Evolutionary conservation across 64 coral and sea anemone genomes (phyloP), one percentile per base, ranked within the genome.

Genomic region (Pachyseris speciosa): DNA sequence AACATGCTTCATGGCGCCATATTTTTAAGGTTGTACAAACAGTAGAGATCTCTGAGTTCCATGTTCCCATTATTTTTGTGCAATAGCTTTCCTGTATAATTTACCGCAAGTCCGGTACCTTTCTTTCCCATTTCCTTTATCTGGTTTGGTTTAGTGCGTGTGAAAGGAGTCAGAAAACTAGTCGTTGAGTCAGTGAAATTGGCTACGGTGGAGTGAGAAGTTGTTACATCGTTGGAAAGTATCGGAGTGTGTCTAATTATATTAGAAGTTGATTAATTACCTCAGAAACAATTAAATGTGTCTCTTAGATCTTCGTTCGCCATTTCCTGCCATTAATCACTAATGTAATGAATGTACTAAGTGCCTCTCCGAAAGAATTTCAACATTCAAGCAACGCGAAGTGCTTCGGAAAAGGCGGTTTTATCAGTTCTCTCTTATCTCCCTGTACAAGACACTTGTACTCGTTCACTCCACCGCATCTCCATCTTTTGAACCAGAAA

Each of bases 261-360:
- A 61, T 81, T 81, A 81, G 33, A 61, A 34, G 51, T 81, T 81
- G 52, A 81, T 81, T 81, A 81, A 81, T 81, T 81, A 61, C 77
- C 34, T 20, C 52, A 20, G 34, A n/a, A 59, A 39, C 52, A 81
- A 77, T 55, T 55, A 55, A 81, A 61, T 81, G 51, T 81, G 34
- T 81, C 53, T 81, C 55, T 81, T 81, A 81, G 31, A 26, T 81
- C 50, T 61, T 63, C 53, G 32, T 81, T 40, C 31, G 19, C 77
- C n/a, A 81, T 37, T 81, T 81, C 77, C 77, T 81, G 77, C 52
- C 50, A 81, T 81, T 81, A 81, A 81, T 81, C 77, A 81, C 52
- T 53, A 40, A 24, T 20, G 34, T 63, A 38, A 81, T 61, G 77
- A 60, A 81, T 60, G 13, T n/a, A 37, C 52, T 81, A 60, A 81